These are phyloP conservation scores for Orthonyx spaldingii DNA, from an alignment of 2,113 vertebrate species.

Conservation along the genomic window DNA sequence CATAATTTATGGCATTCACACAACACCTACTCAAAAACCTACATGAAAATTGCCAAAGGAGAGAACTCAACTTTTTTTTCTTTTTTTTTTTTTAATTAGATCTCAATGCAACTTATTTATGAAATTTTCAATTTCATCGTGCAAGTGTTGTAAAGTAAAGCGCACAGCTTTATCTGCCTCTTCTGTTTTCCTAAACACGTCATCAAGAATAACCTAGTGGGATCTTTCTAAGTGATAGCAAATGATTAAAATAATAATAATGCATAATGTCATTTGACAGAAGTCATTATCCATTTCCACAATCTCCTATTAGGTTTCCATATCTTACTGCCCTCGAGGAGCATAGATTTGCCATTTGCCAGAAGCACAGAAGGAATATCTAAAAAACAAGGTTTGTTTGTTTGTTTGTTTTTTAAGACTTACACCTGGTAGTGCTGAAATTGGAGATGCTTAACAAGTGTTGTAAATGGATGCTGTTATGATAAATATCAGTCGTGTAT, in stretches of 20 bases:
- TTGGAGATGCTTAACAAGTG: not conserved
- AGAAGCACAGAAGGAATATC: not conserved
- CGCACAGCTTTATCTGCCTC: not conserved
- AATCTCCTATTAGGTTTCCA: not conserved
- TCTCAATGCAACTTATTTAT: not conserved
- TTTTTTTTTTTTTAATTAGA: not conserved
- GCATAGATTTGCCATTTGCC: not conserved
- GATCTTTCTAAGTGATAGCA: not conserved
- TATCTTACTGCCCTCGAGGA: not conserved
- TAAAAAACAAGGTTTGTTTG: not conserved
- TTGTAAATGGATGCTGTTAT: not conserved
- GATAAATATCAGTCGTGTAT: not conserved
- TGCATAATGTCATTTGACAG: not conserved
- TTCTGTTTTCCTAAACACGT: not conserved
- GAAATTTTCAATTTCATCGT: not conserved
- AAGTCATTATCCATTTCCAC: slow-evolving; percentile 11
- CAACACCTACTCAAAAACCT: not conserved
- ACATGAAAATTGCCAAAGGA: not conserved
- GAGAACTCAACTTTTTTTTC: not conserved
- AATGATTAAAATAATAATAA: slow-evolving; percentile 43
- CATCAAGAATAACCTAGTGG: not conserved
- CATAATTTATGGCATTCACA: not conserved
- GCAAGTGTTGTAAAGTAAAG: not conserved
- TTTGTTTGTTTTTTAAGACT: not conserved
- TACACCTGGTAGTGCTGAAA: not conserved